Evolutionary conservation across 1,140 invertebrate genomes (phyloP), one percentile per base, ranked within the genome.

Genomic region (Lepidurus apus): DNA sequence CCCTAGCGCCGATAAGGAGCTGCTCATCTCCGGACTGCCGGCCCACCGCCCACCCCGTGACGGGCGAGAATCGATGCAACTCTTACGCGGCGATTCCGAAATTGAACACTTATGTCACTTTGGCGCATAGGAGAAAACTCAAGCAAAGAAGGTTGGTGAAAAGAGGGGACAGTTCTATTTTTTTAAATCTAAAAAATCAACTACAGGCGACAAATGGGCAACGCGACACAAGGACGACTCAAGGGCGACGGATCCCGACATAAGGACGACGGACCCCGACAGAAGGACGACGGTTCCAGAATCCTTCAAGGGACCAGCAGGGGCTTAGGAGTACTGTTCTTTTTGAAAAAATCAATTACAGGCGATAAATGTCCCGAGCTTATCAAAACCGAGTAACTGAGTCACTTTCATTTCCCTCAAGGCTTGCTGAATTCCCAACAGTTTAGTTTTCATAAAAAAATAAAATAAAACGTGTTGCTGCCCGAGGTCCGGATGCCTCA

Each of bases 21-120:
- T 65, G 21, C 53, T 65, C 53, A 65, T 65, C 53, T 65, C 53
- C 53, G 53, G 53, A 65, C 21, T 65, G 7, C 53, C 21, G 53
- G 17, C 53, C 53, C 53, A 21, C 53, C 13, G 21, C 17, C 17
- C 47, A n/a, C 13, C 47, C 0, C 26, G 26, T 26, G 34, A 34
- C 34, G 3, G 10, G 53, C 17, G 45, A 21, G 53, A 65, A 65
- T 65, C 53, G 53, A 65, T 65, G 53, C 17, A 65, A 34, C 34
- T 21, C 53, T 21, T 11, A 21, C n/a, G 53, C 53, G 53, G 21
- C 34, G 53, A 65, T 65, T 65, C 53, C 53, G 53, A 21, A 7
- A 17, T 65, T n/a, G 21, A 65, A 21, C 53, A 34, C 53, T 17
- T 65, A 21, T 21, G 53, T 21, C 53, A 65, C 53, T 17, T 9